A percentile compares a stretch with the other conserved stretches of the same genome.
Conservation (phyloP, 2,113 vertebrate species). For the Prionailurus bengalensis region DNA sequence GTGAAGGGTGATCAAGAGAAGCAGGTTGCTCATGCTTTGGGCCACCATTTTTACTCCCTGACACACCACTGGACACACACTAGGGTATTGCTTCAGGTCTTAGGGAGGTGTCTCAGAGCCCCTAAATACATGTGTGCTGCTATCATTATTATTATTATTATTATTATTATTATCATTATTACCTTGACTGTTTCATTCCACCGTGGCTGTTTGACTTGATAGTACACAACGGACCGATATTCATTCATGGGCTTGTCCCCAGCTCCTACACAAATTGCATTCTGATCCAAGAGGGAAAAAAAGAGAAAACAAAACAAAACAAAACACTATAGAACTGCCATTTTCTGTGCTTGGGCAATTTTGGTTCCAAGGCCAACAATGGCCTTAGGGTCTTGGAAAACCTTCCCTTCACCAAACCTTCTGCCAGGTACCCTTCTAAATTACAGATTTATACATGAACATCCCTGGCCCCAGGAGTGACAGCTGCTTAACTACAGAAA, state of each 20-base stretch:
- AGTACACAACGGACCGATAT: conserved; percentile 97
- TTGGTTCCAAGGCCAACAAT: background rate
- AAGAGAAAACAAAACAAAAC: background rate
- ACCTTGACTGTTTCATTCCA: conserved; percentile 99
- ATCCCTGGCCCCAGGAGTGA: background rate
- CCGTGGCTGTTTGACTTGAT: conserved; percentile 97
- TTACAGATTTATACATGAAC: background rate
- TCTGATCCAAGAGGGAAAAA: conserved; percentile 78
- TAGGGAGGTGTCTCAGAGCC: background rate
- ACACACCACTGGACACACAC: background rate
- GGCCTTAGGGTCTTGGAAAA: background rate
- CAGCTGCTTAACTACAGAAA: conserved; percentile 73
- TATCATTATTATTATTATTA: background rate
- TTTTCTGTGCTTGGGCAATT: background rate
- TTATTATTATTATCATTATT: conserved; percentile 54
- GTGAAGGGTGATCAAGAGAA: background rate
- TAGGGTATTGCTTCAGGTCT: background rate
- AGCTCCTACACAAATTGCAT: conserved; percentile 96
- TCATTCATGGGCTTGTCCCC: conserved; percentile 95
- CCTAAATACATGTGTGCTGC: background rate
- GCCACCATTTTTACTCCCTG: background rate
- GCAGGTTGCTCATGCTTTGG: too few species aligned
- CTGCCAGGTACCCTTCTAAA: conserved; percentile 11
- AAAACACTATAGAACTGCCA: background rate
- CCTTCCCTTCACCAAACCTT: background rate